phyloP scores from a whole-genome alignment of 2,113 vertebrate species.

The Catharus minimus region DNA sequence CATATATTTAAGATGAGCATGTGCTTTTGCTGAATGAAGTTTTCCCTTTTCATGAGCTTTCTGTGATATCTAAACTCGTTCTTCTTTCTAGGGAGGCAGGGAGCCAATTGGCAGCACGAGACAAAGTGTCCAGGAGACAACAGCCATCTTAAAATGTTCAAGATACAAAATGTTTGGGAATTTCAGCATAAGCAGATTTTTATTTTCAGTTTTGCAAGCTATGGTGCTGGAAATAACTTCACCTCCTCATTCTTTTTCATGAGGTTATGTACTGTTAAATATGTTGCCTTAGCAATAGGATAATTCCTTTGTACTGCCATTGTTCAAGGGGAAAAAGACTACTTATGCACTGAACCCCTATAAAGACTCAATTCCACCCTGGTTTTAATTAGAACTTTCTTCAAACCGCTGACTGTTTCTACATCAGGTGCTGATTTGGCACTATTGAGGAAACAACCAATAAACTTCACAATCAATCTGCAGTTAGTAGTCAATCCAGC shows the following conservation, averaged over 20 bases:
- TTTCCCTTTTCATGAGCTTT: neutral
- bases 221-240: conserved; percentile 7
- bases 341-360: neutral
- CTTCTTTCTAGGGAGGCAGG: neutral
- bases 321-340: conserved; percentile 20
- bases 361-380: conserved; percentile 33
- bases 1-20: neutral
- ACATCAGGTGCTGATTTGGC: conserved; percentile 64
- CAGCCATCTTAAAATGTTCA: neutral
- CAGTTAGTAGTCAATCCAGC: conserved; percentile 51
- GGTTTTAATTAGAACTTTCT: conserved; percentile 67
- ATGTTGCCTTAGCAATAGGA: conserved; percentile 28
- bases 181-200: neutral
- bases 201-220: conserved; percentile 33
- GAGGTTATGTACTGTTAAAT: conserved; percentile 24
- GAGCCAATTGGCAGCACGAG: neutral
- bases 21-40: neutral
- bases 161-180: neutral
- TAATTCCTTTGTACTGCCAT: conserved; percentile 10
- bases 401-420: conserved; percentile 29
- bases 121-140: neutral
- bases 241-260: conserved; percentile 17
- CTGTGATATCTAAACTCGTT: neutral
- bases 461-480: conserved; percentile 69
- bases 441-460: conserved; percentile 66